Evolutionary conservation across 2,888 invertebrate species (phyloP), one percentile per base, ranked within the genome.

Genomic region (Dusona sp.): DNA sequence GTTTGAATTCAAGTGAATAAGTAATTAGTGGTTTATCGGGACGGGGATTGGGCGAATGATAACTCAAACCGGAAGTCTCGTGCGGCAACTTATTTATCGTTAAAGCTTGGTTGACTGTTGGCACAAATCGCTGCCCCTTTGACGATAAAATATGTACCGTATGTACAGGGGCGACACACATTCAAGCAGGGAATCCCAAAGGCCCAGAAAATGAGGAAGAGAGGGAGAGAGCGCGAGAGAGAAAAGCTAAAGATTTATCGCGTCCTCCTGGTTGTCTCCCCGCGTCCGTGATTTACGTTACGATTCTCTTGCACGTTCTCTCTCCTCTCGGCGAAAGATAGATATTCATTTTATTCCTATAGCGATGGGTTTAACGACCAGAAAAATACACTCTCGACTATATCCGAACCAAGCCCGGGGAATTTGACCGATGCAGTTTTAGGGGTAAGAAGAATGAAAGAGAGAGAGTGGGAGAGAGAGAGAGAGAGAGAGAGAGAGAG

Each of bases 221-320:
- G 75, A 51, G 13, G n/a, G n/a, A 77, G 51, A 67, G n/a, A 16
- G 25, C 29, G 61, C 29, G 16, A 61, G 25, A 42, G 38, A n/a
- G 65, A 36, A 51, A 54, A 79, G 36, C 83, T 9, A 73, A 79
- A 77, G 85, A 88, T 87, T 88, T 88, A 88, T 87, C 54, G 80
- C 51, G 80, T 84, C 73, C 84, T 86, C 78, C 82, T 72, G 78
- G 82, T 72, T 74, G 70, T 85, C 80, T 61, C 29, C 38, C 33
- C 64, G 68, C 79, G 54, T 19, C 67, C 54, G 84, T 86, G 85
- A 88, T 88, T 85, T 87, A 88, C 87, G 83, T 83, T 80, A 84
- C 77, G 78, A 83, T 74, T 87, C 81, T 68, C 79, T 72, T 86
- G 77, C 80, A 78, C 48, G 72, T 77, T 86, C 64, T 68, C 64